Conservation (phyloP, 2,888 invertebrate species). For the Drosophila birchii region DNA sequence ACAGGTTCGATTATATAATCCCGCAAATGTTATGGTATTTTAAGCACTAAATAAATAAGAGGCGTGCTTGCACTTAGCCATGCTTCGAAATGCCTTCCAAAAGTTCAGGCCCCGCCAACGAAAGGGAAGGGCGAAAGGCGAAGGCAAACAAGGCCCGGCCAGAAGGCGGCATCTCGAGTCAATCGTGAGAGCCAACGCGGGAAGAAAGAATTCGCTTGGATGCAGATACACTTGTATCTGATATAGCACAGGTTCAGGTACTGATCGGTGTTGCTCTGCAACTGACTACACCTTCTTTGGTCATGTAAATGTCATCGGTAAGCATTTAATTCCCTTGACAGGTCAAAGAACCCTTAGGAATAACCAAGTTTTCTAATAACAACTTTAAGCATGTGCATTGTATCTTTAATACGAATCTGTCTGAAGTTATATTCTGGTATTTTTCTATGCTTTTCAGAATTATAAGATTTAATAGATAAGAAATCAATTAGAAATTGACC, state of each 20-base stretch:
- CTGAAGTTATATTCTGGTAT: background rate
- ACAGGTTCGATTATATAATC: slow-evolving; percentile 66
- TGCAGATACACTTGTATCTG: slow-evolving; percentile 10
- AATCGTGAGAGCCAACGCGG: slow-evolving; percentile 20
- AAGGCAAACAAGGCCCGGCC: slow-evolving; percentile 17
- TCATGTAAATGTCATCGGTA: background rate
- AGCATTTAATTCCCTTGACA: background rate
- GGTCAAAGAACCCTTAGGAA: background rate
- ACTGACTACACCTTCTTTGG: background rate
- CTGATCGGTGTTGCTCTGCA: background rate
- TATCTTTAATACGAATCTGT: background rate
- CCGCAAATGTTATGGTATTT: slow-evolving; percentile 77
- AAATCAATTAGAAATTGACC: background rate
- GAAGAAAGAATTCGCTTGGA: slow-evolving; percentile 9
- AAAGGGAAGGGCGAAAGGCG: slow-evolving; percentile 73
- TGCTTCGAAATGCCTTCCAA: slow-evolving; percentile 42
- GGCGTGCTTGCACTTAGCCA: slow-evolving; percentile 57
- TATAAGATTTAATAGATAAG: background rate
- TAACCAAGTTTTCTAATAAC: background rate
- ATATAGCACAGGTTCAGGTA: slow-evolving; percentile 3
- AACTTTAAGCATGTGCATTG: background rate
- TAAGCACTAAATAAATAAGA: slow-evolving; percentile 74
- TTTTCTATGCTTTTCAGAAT: background rate
- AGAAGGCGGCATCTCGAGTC: background rate
- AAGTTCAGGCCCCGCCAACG: slow-evolving; percentile 41